Percentiles rank a stretch among this genome's conserved stretches.
Conservation (phyloP, 2,113 vertebrate genomes). For the Sinocyclocheilus rhinocerous region DNA sequence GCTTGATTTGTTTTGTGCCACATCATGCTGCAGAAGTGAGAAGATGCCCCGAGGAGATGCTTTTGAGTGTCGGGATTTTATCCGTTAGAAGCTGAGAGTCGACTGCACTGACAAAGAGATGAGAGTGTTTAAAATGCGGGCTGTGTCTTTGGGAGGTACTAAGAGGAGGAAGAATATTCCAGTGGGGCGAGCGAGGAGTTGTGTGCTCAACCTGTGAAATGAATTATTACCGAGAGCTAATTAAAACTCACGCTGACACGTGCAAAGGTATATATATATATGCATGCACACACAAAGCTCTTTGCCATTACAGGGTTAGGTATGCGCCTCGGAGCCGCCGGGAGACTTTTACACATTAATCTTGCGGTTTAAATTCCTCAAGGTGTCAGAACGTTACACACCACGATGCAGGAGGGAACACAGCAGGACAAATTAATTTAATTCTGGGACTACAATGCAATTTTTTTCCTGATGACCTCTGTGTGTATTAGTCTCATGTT, state of each 20-base stretch:
- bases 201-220: constrained; percentile 37
- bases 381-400: constrained; percentile 14
- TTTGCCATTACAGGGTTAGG: background rate
- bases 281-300: background rate
- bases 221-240: constrained; percentile 48
- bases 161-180: constrained; percentile 14
- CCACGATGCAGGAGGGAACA: constrained; percentile 15
- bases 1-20: constrained; percentile 46
- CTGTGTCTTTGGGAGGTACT: constrained; percentile 10
- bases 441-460: constrained; percentile 48
- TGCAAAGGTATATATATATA: background rate
- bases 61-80: constrained; percentile 37
- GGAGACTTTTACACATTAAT: constrained; percentile 45
- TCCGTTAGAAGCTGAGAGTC: constrained; percentile 18
- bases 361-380: constrained; percentile 12
- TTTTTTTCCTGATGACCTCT: constrained; percentile 10
- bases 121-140: constrained; percentile 9
- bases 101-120: constrained; percentile 27
- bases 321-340: background rate
- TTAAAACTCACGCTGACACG: constrained; percentile 30
- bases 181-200: background rate
- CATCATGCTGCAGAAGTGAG: constrained; percentile 40
- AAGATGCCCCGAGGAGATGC: constrained; percentile 31
- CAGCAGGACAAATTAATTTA: constrained; percentile 45
- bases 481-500: constrained; percentile 39